These are phyloP conservation scores for Hypotaenidia philippensis DNA, from an alignment of 2,797 vertebrate genomes.

Conservation along the genomic window DNA sequence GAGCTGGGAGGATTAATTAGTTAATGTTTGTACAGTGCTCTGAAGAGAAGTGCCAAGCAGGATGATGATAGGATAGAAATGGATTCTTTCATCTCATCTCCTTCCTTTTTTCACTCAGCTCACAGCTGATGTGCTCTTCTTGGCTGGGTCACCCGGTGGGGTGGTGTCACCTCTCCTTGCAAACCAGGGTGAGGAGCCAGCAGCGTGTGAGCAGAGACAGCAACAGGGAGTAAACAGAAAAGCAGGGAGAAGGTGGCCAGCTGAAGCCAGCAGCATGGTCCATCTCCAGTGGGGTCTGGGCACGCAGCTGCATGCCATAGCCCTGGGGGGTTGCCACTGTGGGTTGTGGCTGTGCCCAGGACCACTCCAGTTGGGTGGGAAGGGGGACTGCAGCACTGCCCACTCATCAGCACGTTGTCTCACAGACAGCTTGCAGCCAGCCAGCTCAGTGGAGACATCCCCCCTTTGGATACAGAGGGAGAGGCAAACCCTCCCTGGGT, in stretches of 20 bases:
- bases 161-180: background rate
- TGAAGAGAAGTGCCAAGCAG: background rate
- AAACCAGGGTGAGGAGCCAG: background rate
- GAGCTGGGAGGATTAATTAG: background rate
- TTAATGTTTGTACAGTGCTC: constrained; percentile 14
- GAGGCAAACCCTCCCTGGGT: background rate
- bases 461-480: background rate
- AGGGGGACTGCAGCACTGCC: background rate
- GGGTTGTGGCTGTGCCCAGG: background rate
- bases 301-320: rapidly evolving
- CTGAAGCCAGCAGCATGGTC: background rate
- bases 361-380: background rate
- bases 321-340: background rate
- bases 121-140: background rate
- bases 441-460: background rate
- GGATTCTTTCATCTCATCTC: background rate
- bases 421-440: background rate
- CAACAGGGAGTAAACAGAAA: background rate
- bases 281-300: background rate
- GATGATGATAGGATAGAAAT: background rate
- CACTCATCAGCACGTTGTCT: background rate
- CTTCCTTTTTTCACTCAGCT: background rate
- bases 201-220: background rate
- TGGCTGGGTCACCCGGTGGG: background rate
- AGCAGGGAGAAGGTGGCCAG: background rate